Conservation (phyloP, 2,888 invertebrate genomes). For the Tetanocera ferruginea region DNA sequence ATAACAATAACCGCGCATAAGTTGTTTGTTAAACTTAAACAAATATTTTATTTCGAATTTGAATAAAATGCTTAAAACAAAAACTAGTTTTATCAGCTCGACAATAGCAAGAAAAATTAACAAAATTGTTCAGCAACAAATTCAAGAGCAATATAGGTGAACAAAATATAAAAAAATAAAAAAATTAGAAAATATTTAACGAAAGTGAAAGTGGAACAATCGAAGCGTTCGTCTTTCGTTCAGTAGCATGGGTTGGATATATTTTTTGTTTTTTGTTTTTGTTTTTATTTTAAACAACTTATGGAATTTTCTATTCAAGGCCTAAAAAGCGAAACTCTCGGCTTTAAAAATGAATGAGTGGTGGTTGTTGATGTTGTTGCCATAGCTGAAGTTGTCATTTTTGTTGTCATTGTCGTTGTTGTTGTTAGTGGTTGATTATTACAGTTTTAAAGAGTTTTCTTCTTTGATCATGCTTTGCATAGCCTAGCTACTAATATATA, state of each 20-base stretch:
- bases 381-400: neutral
- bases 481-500: neutral
- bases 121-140: neutral
- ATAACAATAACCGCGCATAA: neutral
- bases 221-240: conserved; percentile 6
- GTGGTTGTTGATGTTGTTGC: neutral
- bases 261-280: neutral
- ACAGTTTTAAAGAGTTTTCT: conserved; percentile 4
- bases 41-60: neutral
- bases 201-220: conserved; percentile 35
- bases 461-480: neutral
- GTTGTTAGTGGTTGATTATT: neutral
- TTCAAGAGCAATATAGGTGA: neutral
- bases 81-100: neutral
- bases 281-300: neutral
- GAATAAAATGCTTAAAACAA: neutral
- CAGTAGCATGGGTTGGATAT: conserved; percentile 4
- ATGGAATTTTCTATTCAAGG: neutral
- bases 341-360: neutral
- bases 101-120: neutral
- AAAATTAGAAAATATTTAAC: conserved; percentile 31
- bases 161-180: neutral
- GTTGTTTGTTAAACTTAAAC: neutral
- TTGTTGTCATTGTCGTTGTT: neutral
- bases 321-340: conserved; percentile 29